Percentiles rank a stretch among this genome's conserved stretches.
Conservation (phyloP, 2,797 vertebrate species). For the Hoplostethus mediterraneus region DNA sequence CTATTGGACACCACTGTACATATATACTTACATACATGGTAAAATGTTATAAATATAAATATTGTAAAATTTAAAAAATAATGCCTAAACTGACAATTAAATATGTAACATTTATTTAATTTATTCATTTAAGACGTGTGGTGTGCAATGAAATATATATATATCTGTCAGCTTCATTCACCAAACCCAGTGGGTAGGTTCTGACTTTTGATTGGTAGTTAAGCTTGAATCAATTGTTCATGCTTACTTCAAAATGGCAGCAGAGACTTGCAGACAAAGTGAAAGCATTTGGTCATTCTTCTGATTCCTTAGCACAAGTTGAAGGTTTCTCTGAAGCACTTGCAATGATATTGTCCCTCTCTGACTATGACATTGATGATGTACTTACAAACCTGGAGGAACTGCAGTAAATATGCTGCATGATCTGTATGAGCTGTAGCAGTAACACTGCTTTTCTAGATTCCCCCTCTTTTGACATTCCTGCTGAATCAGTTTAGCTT, state of each 20-base stretch:
- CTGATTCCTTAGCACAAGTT: not conserved
- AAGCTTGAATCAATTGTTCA: not conserved
- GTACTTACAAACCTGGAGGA: not conserved
- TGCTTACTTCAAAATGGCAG: not conserved
- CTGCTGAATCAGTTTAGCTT: conserved; percentile 28
- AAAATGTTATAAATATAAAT: not conserved
- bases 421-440: conserved; percentile 1
- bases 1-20: too few species aligned
- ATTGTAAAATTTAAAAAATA: too few species aligned
- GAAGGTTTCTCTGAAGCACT: conserved; percentile 10
- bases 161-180: not conserved
- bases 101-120: too few species aligned
- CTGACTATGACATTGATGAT: not conserved
- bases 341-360: not conserved
- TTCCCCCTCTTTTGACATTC: conserved; percentile 23
- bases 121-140: too few species aligned
- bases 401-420: conserved; percentile 7
- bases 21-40: not conserved
- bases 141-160: not conserved
- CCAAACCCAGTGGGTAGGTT: not conserved
- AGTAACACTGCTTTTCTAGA: conserved; percentile 1
- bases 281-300: not conserved
- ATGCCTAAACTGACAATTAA: too few species aligned
- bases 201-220: not conserved
- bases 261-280: not conserved